Evolutionary conservation across 2,797 vertebrate species (phyloP).

Genomic region (Chrosomus eos): DNA sequence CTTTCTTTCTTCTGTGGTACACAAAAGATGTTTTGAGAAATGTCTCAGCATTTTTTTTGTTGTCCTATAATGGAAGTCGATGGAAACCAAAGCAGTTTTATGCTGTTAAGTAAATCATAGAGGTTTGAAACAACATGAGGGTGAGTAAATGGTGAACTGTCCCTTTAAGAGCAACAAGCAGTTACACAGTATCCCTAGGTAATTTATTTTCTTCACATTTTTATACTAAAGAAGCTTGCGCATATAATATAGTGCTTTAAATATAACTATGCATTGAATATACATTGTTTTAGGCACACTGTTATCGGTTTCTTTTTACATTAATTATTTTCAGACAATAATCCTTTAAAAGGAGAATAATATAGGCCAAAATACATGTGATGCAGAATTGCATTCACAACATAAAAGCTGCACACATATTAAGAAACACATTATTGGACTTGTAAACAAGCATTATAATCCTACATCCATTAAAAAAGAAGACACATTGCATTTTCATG

Average conservation of each 20-base stretch:
- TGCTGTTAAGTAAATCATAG: not conserved
- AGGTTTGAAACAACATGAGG: not conserved
- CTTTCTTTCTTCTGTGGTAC: not conserved
- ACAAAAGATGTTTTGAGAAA: not conserved
- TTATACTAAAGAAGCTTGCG: not conserved
- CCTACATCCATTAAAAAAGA: slow-evolving; percentile 11
- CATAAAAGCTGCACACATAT: not conserved
- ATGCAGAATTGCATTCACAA: not conserved
- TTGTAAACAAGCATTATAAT: slow-evolving; percentile 9
- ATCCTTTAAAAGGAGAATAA: not conserved
- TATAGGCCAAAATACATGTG: not conserved
- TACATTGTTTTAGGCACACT: not conserved
- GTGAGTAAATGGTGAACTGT: not conserved
- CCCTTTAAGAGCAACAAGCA: not conserved
- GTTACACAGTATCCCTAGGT: not conserved
- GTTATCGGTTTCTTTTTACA: not conserved
- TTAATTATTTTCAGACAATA: not conserved
- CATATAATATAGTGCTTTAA: not conserved
- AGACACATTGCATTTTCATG: slow-evolving; percentile 12
- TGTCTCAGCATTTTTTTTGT: not conserved
- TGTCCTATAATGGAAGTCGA: not conserved
- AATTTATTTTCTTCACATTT: not conserved
- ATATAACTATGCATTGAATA: not conserved
- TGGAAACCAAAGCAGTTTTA: not conserved
- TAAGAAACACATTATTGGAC: slow-evolving; percentile 3